Base-by-base conservation (phyloP, 2,888 invertebrate genomes). In the Pristionchus exspectatus region DNA sequence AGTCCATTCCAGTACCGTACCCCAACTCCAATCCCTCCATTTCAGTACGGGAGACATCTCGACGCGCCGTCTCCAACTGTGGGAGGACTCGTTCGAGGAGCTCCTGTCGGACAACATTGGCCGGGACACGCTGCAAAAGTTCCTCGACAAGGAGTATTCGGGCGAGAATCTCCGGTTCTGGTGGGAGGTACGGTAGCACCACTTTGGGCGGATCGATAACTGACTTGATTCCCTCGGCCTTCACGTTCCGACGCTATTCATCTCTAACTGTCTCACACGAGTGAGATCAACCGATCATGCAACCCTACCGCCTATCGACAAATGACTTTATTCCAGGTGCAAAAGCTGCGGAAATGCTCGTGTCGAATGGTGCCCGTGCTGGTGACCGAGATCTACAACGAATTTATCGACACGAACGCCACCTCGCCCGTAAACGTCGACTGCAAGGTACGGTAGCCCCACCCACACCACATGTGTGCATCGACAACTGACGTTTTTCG, bases 371-470 rank as follows among this genome's bases (percentile, higher is more conserved):
- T 98, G 63, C 96, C 97, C 89, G 96, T 96, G 66, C 97, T 97
- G 93, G 98, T 98, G 27, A 96, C 96, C 90, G 97, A 97, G 89
- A 92, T 93, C 92, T 95, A 92, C 95, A 96, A 96, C 94, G 98
- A 99, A 95, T 99, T 97, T 96, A 96, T 99, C 86, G 97, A 97
- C 0, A 96, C 97, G 0, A 98, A 98, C 95, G 99, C 99, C 0
- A 97, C 97, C 86, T 98, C 98, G 93, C 98, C 99, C 0, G 97
- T 99, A 92, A 99, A 99, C 95, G 98, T 99, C 2, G 99, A 99
- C 95, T 98, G 98, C 69, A 97, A 97, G 93, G 90, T 90, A 86
- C 44, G 38, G 72, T 72, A 72, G 50, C 27, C 4, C 3, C 44
- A 50, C 50, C 7, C 74, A 63, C 81, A n/a, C 1, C 50, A 2